Evolutionary conservation across 1,140 invertebrate genomes (phyloP).

Genomic region (Papilio polyxenes): DNA sequence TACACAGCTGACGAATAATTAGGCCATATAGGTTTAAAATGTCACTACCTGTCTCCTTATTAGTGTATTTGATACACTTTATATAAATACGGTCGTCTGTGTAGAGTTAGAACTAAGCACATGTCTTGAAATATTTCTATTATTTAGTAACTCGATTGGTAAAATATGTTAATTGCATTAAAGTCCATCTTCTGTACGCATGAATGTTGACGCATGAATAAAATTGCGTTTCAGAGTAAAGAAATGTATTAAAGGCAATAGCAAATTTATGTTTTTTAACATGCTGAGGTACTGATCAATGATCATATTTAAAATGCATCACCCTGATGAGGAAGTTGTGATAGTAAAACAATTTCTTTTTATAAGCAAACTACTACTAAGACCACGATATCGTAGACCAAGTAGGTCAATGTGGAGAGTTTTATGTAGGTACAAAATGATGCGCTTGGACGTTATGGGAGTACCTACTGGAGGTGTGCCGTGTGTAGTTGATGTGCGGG

Average conservation of each 20-base stretch:
- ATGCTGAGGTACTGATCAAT: no score
- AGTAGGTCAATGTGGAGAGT: slow-evolving; percentile 10
- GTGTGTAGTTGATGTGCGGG: slow-evolving; percentile 3
- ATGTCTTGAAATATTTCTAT: background rate
- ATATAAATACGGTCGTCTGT: background rate
- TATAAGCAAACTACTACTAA: background rate
- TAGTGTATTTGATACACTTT: background rate
- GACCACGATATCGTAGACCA: background rate
- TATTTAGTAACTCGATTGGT: background rate
- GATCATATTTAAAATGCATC: background rate
- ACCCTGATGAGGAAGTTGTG: background rate
- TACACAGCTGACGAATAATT: background rate
- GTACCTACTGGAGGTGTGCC: background rate
- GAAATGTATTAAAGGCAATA: no score
- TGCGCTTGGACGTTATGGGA: slow-evolving; percentile 8
- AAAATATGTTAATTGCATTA: slow-evolving; percentile 13
- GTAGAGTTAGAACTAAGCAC: background rate
- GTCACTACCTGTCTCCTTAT: background rate
- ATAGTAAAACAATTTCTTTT: background rate
- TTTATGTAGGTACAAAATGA: slow-evolving; percentile 17
- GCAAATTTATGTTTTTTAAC: no score
- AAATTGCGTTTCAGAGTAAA: background rate
- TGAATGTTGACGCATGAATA: background rate
- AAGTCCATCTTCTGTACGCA: background rate
- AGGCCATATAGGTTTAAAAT: background rate